Evolutionary conservation across 2,113 vertebrate genomes (phyloP), one percentile per base, ranked within the genome.

Genomic region (Murina feae): DNA sequence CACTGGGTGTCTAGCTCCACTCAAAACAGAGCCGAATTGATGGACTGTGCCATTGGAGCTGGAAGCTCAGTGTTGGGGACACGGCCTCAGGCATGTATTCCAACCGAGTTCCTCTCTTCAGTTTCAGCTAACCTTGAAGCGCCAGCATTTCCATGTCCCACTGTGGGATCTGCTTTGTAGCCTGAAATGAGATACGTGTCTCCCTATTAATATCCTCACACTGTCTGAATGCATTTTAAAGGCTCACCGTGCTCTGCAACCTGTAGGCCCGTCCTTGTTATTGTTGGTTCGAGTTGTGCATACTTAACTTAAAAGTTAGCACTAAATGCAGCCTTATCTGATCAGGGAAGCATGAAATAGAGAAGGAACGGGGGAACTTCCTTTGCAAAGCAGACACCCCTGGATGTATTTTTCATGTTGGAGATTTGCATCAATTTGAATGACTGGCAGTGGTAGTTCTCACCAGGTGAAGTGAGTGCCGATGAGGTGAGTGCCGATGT

Each of bases 161-260:
- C 65, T 4, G 60, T 25, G 86, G 63, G 96, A 97, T 97, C 97
- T 96, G 66, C 98, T 98, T 97, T 98, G 98, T 97, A 82, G 90
- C 72, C 93, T 75, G 96, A 97, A 98, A 98, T 65, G 23, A 93
- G 97, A 97, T 98, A 98, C 17, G 68, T 92, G 86, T 96, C 96
- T 98, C 97, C 96, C 95, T 97, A 97, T 97, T 98, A 98, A 98
- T 97, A 98, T 97, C 98, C 97, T 98, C 82, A 0, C 98, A 96
- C 96, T 95, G 97, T 98, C 97, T 98, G 97, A 96, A 97, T 96
- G 95, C 96, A 97, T 98, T 98, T 98, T 98, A 97, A 97, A 98
- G 98, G 94, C 90, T 97, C 96, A 92, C 86, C 20, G 53, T 89
- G 94, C 84, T 97, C 89, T 58, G 97, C 97, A 97, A 96, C 55